Evolutionary conservation across 2,797 vertebrate species (phyloP).

Genomic region (Tauraco hartlaubi): DNA sequence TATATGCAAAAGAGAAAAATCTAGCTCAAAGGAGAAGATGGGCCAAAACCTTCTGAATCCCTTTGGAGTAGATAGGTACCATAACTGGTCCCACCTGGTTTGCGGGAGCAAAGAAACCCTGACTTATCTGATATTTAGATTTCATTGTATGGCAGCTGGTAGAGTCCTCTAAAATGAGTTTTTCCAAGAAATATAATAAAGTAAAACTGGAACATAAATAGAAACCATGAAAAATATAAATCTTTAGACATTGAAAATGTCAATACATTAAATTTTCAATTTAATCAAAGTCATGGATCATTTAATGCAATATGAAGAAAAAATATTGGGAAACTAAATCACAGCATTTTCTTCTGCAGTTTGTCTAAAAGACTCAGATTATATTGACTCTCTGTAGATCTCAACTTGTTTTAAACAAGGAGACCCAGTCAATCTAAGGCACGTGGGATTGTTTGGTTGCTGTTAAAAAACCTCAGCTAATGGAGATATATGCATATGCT

Average conservation of each 20-base stretch:
- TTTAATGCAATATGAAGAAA: constrained; percentile 59
- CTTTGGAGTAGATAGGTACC: background rate
- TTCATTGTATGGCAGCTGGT: background rate
- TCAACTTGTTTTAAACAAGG: background rate
- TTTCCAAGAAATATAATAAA: constrained; percentile 6
- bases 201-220: constrained; percentile 32
- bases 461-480: background rate
- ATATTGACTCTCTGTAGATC: background rate
- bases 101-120: background rate
- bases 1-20: background rate
- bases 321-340: constrained; percentile 33
- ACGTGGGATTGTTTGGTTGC: background rate
- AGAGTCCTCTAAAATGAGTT: background rate
- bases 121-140: background rate
- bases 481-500: background rate
- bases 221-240: constrained; percentile 40
- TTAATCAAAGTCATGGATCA: constrained; percentile 57
- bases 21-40: background rate
- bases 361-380: background rate
- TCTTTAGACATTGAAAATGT: constrained; percentile 21
- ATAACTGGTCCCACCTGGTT: background rate
- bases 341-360: background rate
- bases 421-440: background rate
- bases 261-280: constrained; percentile 61
- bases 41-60: background rate